Evolutionary conservation across 2,797 vertebrate species (phyloP), one percentile per base, ranked within the genome.

Genomic region (Harpagifer antarcticus): DNA sequence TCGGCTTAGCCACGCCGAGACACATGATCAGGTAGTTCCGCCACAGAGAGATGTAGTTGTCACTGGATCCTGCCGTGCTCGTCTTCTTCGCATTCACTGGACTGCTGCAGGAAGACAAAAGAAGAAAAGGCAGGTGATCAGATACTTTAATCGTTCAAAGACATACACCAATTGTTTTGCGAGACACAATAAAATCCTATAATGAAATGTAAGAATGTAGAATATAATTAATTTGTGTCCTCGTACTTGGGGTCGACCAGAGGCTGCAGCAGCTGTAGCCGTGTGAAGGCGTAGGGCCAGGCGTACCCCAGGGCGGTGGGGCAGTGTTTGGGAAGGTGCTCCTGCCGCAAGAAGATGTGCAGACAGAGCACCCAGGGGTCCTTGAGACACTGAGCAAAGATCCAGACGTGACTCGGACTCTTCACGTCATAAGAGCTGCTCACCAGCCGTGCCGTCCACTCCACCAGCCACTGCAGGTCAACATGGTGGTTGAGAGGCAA

Each of bases 301-400:
- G 98, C 97, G 0, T 99, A 99, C 91, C 98, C 97, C 79, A 99
- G 96, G 13, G 98, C 98, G 0, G 92, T 96, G 73, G 98, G 96
- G 83, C 98, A 99, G 87, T 98, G 98, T 75, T 98, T 98, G 58
- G 97, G 97, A 19, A 99, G 93, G 83, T 99, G 97, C 86, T 99
- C 98, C 83, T 98, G 98, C n/a, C 97, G 94, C 68, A 99, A 95
- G 86, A 99, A 99, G 88, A 97, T 99, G 93, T 99, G 98, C 44
- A 99, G 96, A 86, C 98, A 99, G 54, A 99, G 96, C 83, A 99
- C 96, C 98, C 98, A 99, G 0, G 98, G 98, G 90, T 99, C 98
- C 88, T 98, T 99, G 74, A 99, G 91, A 0, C 98, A 99, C 87
- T 99, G 98, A 68, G 98, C 97, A 20, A 99, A 99, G 92, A 99